phyloP scores from a whole-genome alignment of 2,113 vertebrate species.

The Rhabdomys dilectus region DNA sequence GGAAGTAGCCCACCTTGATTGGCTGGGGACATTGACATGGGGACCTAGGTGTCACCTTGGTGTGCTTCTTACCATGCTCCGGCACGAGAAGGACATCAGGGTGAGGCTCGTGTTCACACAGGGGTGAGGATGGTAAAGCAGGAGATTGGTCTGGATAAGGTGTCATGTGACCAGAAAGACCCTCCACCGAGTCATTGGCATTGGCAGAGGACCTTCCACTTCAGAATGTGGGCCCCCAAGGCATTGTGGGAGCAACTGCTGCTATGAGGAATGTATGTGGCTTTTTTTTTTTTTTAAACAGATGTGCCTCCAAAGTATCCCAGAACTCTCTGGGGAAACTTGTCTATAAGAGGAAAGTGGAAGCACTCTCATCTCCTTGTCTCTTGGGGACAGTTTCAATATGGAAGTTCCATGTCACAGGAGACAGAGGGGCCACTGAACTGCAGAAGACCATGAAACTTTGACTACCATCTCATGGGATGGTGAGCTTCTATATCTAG shows the following conservation, averaged over 20 bases:
- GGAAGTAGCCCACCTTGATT: not conserved
- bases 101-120: not conserved
- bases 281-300: too few relatives aligned
- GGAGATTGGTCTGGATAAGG: not conserved
- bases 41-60: not conserved
- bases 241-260: not conserved
- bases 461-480: not conserved
- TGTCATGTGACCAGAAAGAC: not conserved
- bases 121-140: not conserved
- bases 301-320: rapidly evolving
- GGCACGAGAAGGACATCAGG: not conserved
- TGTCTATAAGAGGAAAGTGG: not conserved
- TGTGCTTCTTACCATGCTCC: not conserved
- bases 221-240: not conserved
- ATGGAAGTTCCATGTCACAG: not conserved
- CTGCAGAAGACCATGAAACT: rapidly evolving
- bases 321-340: not conserved
- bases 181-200: not conserved
- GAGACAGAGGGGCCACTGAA: not conserved
- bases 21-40: rapidly evolving
- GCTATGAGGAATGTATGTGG: not conserved
- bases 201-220: not conserved
- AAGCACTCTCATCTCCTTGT: rapidly evolving
- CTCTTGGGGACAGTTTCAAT: rapidly evolving
- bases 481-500: not conserved